Evolutionary conservation across 2,888 invertebrate species (phyloP), one percentile per base, ranked within the genome.

Genomic region (Clanis bilineata): DNA sequence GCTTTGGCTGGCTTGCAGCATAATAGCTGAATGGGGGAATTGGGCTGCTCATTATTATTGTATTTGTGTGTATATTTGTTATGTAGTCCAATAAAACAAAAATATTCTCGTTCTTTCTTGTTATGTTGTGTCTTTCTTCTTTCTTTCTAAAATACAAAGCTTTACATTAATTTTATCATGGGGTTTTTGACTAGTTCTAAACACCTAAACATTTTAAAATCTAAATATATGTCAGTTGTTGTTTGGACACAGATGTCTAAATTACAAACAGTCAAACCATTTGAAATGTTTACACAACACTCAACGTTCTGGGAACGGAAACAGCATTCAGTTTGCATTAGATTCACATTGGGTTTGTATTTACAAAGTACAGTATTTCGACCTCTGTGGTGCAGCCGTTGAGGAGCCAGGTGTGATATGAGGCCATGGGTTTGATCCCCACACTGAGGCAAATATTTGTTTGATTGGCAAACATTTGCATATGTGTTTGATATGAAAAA

Each of bases 221-320:
- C 9, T 15, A 51, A 15, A 32, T 21, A 9, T 28, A 32, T 21
- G 32, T 32, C 12, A 10, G 45, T 21, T 21, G 1, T 5, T 12
- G 12, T 9, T 23, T 6, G 2, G 28, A 15, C 2, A 18, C 41
- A 28, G 56, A 43, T 43, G 56, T 28, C 56, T 57, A 28, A 57
- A 57, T 57, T 57, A 28, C 28, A 57, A 41, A 25, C 28, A 9
- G 28, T 18, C 43, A 28, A 22, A 15, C 39, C 9, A 1, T 56
- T 43, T 47, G 15, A 18, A 25, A 54, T 56, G 63, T 62, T 63
- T 57, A 55, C 56, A 69, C 36, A 60, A 69, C 57, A 63, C 38
- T 55, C 47, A 61, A n/a, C 23, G 25, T 18, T 51, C 51, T 0
- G 0, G 28, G 28, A 51, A 51, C 18, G 18, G 47, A 51, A 51